Conservation (phyloP, 2,888 invertebrate genomes). For the Fragum sueziense region DNA sequence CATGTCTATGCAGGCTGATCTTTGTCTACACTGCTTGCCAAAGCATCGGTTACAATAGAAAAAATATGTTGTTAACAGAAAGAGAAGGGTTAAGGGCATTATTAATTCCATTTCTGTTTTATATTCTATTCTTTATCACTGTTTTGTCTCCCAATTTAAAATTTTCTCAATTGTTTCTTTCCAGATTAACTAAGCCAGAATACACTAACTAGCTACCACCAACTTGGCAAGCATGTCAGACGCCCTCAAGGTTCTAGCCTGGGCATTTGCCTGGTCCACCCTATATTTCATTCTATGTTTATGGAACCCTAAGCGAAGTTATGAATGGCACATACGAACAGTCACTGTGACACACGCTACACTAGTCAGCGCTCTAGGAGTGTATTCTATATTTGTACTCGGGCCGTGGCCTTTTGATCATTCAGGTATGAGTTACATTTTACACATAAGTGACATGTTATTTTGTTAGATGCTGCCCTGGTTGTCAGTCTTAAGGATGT, state of each 20-base stretch:
- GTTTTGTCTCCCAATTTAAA: background rate
- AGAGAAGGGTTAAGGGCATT: too few species aligned
- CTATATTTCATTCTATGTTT: constrained; percentile 74
- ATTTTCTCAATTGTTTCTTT: background rate
- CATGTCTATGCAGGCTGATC: too few species aligned
- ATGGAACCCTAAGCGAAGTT: constrained; percentile 64
- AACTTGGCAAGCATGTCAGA: too few species aligned
- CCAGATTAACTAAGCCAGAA: background rate
- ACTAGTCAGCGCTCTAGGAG: constrained; percentile 64
- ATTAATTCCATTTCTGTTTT: too few species aligned
- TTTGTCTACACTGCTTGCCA: too few species aligned
- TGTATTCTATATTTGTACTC: constrained; percentile 72
- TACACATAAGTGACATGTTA: too few species aligned
- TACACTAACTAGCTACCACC: too few species aligned
- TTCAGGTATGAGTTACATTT: constrained; percentile 78
- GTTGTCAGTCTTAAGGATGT: too few species aligned
- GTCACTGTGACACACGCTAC: constrained; percentile 77
- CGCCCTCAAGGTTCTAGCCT: constrained; percentile 1
- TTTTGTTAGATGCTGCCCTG: too few species aligned
- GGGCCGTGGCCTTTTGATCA: constrained; percentile 81
- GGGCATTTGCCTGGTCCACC: constrained; percentile 69
- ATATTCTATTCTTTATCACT: background rate
- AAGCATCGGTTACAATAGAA: too few species aligned
- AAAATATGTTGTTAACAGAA: too few species aligned
- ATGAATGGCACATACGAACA: constrained; percentile 79